Conservation (phyloP, 2,113 vertebrate species). For the Dipodomys merriami region DNA sequence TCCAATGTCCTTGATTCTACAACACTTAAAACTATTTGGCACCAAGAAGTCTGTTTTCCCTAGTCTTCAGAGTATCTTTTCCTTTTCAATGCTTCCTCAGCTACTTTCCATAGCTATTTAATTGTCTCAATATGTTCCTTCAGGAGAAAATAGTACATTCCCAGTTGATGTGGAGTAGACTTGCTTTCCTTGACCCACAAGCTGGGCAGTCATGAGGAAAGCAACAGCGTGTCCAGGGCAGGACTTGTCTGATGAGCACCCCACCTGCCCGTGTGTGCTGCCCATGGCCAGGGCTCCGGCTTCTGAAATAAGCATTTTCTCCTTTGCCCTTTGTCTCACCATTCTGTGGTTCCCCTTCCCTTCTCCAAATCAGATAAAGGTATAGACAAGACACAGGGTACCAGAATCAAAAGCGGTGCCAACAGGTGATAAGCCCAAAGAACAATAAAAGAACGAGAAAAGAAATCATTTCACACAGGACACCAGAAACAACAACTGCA, state of each 20-base stretch:
- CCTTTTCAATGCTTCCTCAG: slow-evolving; percentile 48
- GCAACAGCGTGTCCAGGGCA: background rate
- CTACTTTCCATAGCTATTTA: slow-evolving; percentile 58
- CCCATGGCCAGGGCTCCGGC: background rate
- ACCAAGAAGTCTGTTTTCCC: slow-evolving; percentile 38
- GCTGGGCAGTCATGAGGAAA: slow-evolving; percentile 29
- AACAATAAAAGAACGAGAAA: no score
- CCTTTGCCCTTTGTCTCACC: no score
- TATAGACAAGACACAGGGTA: no score
- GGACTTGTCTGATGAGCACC: background rate
- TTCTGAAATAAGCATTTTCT: background rate
- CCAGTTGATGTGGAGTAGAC: slow-evolving; percentile 43
- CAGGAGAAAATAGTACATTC: slow-evolving; percentile 36
- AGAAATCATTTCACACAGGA: no score
- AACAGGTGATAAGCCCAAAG: no score
- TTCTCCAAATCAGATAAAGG: no score
- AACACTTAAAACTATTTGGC: slow-evolving; percentile 55
- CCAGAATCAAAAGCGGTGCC: no score
- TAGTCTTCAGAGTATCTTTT: background rate
- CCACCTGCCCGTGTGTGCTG: background rate
- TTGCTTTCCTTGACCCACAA: slow-evolving; percentile 35
- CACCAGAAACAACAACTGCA: no score
- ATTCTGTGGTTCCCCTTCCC: no score
- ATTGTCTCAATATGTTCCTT: slow-evolving; percentile 68
- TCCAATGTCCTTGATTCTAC: background rate